Evolutionary conservation across 2,888 invertebrate species (phyloP).

Genomic region (Hirtodrosophila confusa): DNA sequence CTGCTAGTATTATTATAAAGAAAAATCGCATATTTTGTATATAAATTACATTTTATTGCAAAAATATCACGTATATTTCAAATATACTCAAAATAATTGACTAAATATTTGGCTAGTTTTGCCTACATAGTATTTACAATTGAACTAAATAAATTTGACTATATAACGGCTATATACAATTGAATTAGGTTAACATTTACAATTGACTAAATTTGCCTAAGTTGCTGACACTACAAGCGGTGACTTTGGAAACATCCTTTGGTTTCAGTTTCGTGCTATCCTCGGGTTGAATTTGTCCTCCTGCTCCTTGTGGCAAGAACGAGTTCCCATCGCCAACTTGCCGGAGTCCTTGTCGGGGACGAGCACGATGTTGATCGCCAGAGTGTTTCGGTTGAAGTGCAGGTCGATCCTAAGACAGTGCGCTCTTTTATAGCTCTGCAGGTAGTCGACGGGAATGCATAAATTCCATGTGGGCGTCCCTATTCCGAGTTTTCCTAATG

Average conservation of each 20-base stretch:
- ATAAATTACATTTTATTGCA: slow-evolving; percentile 47
- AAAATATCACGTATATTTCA: slow-evolving; percentile 62
- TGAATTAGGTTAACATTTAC: slow-evolving; percentile 29
- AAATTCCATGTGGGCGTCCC: background rate
- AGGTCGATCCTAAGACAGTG: slow-evolving; percentile 36
- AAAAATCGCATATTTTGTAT: too few species aligned
- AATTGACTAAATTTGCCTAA: slow-evolving; percentile 45
- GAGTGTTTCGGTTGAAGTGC: slow-evolving; percentile 62
- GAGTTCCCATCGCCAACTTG: background rate
- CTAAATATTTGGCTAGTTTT: too few species aligned
- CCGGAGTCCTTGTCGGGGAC: slow-evolving; percentile 9
- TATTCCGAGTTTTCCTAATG: slow-evolving; percentile 33
- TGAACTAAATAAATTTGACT: slow-evolving; percentile 39
- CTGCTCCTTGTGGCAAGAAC: background rate
- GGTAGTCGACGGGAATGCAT: slow-evolving; percentile 37
- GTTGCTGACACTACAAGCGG: slow-evolving; percentile 62
- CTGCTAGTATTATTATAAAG: too few species aligned
- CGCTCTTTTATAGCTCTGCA: slow-evolving; percentile 55
- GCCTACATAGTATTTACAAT: slow-evolving; percentile 43
- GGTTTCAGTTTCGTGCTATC: background rate
- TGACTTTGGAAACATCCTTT: background rate
- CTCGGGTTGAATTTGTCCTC: background rate
- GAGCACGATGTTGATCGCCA: slow-evolving; percentile 36
- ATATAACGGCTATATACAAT: slow-evolving; percentile 55
- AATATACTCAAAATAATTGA: slow-evolving; percentile 39